phyloP scores from a whole-genome alignment of 1,140 invertebrate genomes.

The Drosophila bifasciata region DNA sequence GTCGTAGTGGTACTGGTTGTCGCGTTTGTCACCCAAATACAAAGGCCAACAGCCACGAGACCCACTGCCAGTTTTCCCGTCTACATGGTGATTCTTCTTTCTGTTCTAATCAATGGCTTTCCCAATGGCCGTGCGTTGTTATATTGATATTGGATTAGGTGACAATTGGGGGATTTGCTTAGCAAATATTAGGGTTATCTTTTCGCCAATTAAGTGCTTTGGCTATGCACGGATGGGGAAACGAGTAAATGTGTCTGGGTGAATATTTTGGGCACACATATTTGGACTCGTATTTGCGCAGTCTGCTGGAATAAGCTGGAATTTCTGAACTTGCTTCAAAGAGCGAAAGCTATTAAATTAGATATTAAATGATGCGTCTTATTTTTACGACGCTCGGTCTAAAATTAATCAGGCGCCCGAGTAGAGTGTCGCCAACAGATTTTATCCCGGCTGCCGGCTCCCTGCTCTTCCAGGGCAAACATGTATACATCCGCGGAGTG shows the following conservation, averaged over 20 bases:
- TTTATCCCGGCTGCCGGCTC: no score
- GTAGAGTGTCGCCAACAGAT: slow-evolving; percentile 13
- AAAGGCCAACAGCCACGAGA: slow-evolving; percentile 12
- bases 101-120: slow-evolving; percentile 2
- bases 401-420: slow-evolving; percentile 50
- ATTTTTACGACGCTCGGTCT: slow-evolving; percentile 55
- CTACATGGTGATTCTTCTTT: neutral
- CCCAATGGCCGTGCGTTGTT: slow-evolving; percentile 4
- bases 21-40: slow-evolving; percentile 25
- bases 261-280: slow-evolving; percentile 26
- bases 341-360: slow-evolving; percentile 16
- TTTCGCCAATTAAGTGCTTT: slow-evolving; percentile 32
- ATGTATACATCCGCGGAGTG: slow-evolving; percentile 10
- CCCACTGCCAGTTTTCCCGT: slow-evolving; percentile 18
- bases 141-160: slow-evolving; percentile 18
- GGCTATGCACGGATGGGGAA: neutral
- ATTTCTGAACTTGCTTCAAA: slow-evolving; percentile 11
- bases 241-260: neutral
- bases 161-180: slow-evolving; percentile 27
- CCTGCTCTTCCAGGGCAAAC: slow-evolving; percentile 36
- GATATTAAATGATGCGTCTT: slow-evolving; percentile 28
- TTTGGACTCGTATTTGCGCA: slow-evolving; percentile 32
- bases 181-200: slow-evolving; percentile 38
- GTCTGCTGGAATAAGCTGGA: slow-evolving; percentile 39
- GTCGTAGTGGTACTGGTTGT: neutral